Evolutionary conservation across 2,797 vertebrate species (phyloP).

Genomic region (Diplodus puntazzo): DNA sequence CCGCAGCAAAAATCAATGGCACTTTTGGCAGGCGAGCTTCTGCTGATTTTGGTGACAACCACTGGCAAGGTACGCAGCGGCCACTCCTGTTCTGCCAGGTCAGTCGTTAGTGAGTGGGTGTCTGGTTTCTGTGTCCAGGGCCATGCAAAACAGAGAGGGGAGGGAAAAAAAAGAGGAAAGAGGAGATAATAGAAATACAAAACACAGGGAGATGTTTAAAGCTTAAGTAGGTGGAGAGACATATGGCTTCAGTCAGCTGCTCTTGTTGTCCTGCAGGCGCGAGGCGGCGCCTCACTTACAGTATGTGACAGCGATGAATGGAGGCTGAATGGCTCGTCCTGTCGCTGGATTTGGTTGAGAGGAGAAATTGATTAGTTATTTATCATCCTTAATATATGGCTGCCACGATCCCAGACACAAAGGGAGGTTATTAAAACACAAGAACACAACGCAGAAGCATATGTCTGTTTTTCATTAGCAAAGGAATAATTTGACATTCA

Average conservation of each 20-base stretch:
- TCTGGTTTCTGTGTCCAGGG: neutral
- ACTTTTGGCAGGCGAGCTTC: constrained; percentile 36
- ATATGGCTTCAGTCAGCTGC: constrained; percentile 59
- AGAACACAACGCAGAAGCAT: neutral
- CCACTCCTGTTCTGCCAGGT: constrained; percentile 16
- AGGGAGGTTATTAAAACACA: constrained; percentile 18
- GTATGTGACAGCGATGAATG: constrained; percentile 41
- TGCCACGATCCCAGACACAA: constrained; percentile 9
- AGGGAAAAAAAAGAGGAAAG: neutral
- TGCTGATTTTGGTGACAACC: constrained; percentile 51
- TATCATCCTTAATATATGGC: constrained; percentile 39
- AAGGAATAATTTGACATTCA: neutral
- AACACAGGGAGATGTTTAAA: constrained; percentile 43
- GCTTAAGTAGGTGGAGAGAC: constrained; percentile 49
- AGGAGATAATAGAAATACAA: constrained; percentile 5
- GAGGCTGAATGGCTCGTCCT: constrained; percentile 19
- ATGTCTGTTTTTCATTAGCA: neutral
- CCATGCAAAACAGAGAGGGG: neutral
- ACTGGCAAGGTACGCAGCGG: constrained; percentile 19
- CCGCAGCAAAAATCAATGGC: constrained; percentile 59
- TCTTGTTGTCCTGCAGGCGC: constrained; percentile 34
- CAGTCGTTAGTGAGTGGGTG: neutral
- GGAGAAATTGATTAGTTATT: constrained; percentile 49
- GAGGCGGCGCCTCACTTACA: constrained; percentile 14
- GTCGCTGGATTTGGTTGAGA: constrained; percentile 45